Evolutionary conservation across 2,113 vertebrate species (phyloP), one percentile per base, ranked within the genome.

Genomic region (Datnioides undecimradiatus): DNA sequence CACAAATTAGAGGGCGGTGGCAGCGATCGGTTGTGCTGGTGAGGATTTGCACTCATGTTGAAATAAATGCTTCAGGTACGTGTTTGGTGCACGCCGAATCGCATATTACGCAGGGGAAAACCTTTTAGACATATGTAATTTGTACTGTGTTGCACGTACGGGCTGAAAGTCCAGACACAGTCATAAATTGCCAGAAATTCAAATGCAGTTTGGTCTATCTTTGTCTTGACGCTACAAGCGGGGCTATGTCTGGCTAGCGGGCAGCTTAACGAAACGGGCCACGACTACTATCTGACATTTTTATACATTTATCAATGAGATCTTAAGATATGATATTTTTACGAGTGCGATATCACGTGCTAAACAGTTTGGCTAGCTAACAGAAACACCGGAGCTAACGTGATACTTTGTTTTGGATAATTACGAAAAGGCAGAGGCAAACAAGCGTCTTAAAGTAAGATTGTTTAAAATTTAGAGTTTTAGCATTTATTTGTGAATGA

Each of bases 401-500:
- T 8, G 19, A 14, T 65, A 21, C 21, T 23, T 65, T 40, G 4
- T 40, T n/a, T 9, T 23, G 7, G 23, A 3, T 60, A n/a, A 49
- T 68, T 11, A 64, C 8, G 27, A 43, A 40, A 63, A 14, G 7
- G 13, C 36, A n/a, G 1, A 65, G 2, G 3, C 29, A 67, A 70
- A 34, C 21, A 9, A 11, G 55, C 5, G 5, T n/a, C 1, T 1
- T 40, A 1, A 31, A 8, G 16, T 14, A 5, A 14, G 27, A 43
- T n/a, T 1, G 0, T 62, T 0, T 0, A 48, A 64, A 51, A 48
- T 25, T 31, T 21, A 6, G n/a, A n/a, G 4, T 16, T 2, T 14
- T 62, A 8, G 14, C 6, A 19, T 65, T 36, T 27, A 16, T 51
- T 79, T 48, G 25, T 89, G 78, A 84, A 74, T 87, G 66, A 41